Conservation (phyloP, 2,113 vertebrate genomes). For the Petrocephalus zakoni region DNA sequence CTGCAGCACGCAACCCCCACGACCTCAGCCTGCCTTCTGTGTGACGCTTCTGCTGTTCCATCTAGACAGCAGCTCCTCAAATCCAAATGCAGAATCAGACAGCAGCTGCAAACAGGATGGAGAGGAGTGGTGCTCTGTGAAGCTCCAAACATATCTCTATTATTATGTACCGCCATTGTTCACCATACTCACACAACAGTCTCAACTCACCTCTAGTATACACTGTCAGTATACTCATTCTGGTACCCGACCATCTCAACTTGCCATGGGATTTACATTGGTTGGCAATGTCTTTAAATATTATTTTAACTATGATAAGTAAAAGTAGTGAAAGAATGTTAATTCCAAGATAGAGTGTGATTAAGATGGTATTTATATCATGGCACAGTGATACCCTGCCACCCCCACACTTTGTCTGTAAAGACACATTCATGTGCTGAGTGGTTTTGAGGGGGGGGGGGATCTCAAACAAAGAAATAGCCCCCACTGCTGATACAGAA, state of each 20-base stretch:
- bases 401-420: neutral
- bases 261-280: neutral
- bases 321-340: neutral
- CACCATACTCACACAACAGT: neutral
- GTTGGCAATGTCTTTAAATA: neutral
- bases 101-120: neutral
- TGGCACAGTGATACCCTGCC: neutral
- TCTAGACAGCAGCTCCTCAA: neutral
- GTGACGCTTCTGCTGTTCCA: slow-evolving; percentile 9
- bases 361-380: neutral
- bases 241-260: neutral
- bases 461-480: slow-evolving; percentile 27
- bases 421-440: neutral
- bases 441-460: neutral
- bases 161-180: slow-evolving; percentile 16
- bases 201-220: neutral
- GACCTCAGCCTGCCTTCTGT: neutral
- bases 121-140: slow-evolving; percentile 3
- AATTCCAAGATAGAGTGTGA: neutral
- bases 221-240: neutral
- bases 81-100: neutral
- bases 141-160: slow-evolving; percentile 5
- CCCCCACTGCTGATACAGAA: slow-evolving; percentile 34
- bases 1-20: neutral
- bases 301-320: neutral